These are phyloP conservation scores for Emesis castigata DNA, from an alignment of 2,888 invertebrate genomes.

Conservation along the genomic window DNA sequence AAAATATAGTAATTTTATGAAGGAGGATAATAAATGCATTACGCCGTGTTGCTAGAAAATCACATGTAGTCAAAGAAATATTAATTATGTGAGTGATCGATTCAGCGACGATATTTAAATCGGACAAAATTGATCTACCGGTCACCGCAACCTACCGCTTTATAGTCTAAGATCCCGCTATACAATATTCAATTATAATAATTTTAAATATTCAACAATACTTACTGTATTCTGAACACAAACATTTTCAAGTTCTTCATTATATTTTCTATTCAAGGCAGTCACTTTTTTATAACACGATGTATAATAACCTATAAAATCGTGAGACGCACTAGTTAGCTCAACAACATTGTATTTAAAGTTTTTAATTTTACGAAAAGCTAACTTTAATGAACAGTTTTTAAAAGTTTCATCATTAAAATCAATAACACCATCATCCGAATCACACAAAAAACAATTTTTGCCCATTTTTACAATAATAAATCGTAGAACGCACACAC, in stretches of 20 bases:
- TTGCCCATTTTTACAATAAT: conserved; percentile 43
- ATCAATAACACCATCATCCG: conserved; percentile 36
- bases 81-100: too few species aligned
- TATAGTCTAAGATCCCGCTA: too few species aligned
- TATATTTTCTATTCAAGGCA: conserved; percentile 35
- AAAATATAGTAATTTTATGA: too few species aligned
- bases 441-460: conserved; percentile 54
- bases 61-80: too few species aligned
- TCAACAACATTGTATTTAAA: conserved; percentile 50
- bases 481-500: conserved; percentile 18
- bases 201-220: conserved; percentile 47
- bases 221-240: conserved; percentile 47
- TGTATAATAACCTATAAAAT: conserved; percentile 47
- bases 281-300: conserved; percentile 58
- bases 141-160: too few species aligned
- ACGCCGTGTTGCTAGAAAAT: too few species aligned
- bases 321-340: conserved; percentile 33
- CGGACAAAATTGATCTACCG: too few species aligned
- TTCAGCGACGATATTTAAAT: too few species aligned
- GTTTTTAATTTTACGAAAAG: conserved; percentile 53
- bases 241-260: conserved; percentile 53
- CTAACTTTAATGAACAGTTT: conserved; percentile 53
- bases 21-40: too few species aligned
- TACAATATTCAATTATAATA: too few species aligned
- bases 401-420: conserved; percentile 53